Base-by-base conservation (phyloP, 2,888 invertebrate genomes). In the Busseola fusca region DNA sequence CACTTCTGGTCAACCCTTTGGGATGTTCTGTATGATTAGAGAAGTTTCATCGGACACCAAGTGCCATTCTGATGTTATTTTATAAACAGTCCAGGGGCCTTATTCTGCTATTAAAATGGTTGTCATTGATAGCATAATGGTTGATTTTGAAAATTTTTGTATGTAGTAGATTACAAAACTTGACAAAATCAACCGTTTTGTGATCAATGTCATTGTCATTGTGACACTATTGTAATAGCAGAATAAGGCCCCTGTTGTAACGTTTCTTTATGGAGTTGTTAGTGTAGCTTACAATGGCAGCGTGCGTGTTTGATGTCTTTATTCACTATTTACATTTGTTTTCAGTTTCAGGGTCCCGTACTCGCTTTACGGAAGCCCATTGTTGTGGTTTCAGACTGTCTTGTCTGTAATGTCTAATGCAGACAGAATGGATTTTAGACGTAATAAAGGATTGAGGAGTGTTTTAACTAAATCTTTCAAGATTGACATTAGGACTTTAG, bases 301-400 rank as follows among this genome's bases (percentile, higher is more conserved):
- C 70, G 66, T 50, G 57, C 56, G 60, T 72, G 80, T 80, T 79
- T 70, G 72, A 79, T 82, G 77, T 74, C 69, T 63, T 66, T 78
- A 72, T 60, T 74, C 69, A 81, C 57, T 75, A 71, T 79, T 74
- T 84, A 79, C 69, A 62, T 64, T 58, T 30, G 37, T n/a, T 25
- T 70, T n/a, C 59, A 64, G 63, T 64, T 70, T 56, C 60, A 78
- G 70, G 70, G 58, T 68, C 63, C 69, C 59, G 72, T 60, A 42
- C 52, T 52, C 59, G 73, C 62, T 69, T 25, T 21, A 30, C 37
- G 57, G 27, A 37, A 45, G 52, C 45, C 30, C 18, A 54, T 81
- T 76, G 76, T 76, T 68, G n/a, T 52, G 66, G 34, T 14, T 25
- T 27, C n/a, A 16, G 56, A 60, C 54, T 59, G 67, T n/a, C 54